Evolutionary conservation across 2,797 vertebrate genomes (phyloP).

Genomic region (Pseudochirops corinnae): DNA sequence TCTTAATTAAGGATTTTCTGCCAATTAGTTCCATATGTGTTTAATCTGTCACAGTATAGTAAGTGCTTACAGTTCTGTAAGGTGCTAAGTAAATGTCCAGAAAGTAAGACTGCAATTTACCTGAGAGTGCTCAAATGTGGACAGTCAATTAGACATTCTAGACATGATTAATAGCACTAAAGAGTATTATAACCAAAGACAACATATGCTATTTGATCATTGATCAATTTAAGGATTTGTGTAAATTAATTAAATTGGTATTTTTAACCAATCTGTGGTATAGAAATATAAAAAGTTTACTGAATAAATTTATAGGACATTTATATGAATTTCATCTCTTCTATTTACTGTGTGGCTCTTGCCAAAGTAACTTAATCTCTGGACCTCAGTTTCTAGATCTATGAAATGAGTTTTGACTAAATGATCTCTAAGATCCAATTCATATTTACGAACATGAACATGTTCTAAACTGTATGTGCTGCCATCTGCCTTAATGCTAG

Average conservation of each 20-base stretch:
- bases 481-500: not conserved
- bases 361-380: not conserved
- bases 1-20: conserved; percentile 78
- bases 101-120: conserved; percentile 53
- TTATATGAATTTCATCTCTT: not conserved
- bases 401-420: not conserved
- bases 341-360: not conserved
- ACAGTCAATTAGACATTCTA: conserved; percentile 19
- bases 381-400: not conserved
- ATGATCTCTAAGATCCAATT: not conserved
- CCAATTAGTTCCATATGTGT: conserved; percentile 68
- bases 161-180: not conserved
- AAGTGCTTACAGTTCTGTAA: conserved; percentile 39
- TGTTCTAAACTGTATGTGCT: not conserved
- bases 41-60: conserved; percentile 56
- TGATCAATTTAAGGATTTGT: not conserved
- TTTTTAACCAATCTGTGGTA: not conserved
- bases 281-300: not conserved
- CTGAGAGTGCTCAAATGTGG: conserved; percentile 52
- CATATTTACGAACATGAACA: not conserved
- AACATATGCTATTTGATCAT: not conserved
- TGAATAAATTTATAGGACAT: not conserved
- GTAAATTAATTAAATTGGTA: not conserved
- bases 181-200: not conserved
- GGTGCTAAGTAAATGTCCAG: conserved; percentile 51